phyloP scores from a whole-genome alignment of 2,113 vertebrate species.

The Reinhardtius hippoglossoides region DNA sequence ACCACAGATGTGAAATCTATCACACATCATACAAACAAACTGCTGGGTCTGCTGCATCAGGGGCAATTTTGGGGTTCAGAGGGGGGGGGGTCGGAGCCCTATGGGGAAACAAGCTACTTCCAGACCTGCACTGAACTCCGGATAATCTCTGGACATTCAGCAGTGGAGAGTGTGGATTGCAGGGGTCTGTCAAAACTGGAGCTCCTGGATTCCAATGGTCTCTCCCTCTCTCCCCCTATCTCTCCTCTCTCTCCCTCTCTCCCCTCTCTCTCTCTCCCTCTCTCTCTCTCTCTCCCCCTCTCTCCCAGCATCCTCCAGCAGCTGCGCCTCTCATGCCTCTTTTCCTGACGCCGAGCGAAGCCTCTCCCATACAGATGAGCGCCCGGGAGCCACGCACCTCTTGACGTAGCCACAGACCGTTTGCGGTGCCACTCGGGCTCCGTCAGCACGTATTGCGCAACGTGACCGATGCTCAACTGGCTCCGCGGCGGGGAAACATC shows the following conservation, averaged over 20 bases:
- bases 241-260: constrained; percentile 7
- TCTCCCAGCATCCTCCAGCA: constrained; percentile 48
- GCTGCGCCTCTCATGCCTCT: constrained; percentile 77
- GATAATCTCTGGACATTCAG: constrained; percentile 10
- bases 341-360: constrained; percentile 76
- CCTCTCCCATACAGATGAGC: constrained; percentile 84
- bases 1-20: too few species aligned
- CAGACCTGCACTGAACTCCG: not conserved
- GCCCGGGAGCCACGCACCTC: constrained; percentile 82
- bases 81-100: too few species aligned
- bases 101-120: too few species aligned
- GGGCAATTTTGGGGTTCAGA: too few species aligned
- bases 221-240: constrained; percentile 10
- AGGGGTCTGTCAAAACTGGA: constrained; percentile 61
- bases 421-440: constrained; percentile 84
- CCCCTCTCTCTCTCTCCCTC: constrained; percentile 2
- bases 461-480: constrained; percentile 84
- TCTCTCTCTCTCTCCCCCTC: constrained; percentile 13
- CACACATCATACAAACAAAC: too few species aligned
- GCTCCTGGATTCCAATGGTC: constrained; percentile 68
- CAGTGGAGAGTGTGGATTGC: constrained; percentile 48
- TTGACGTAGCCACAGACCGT: constrained; percentile 82
- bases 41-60: too few species aligned
- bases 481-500: constrained; percentile 67
- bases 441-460: constrained; percentile 89